Conservation (phyloP, 2,888 invertebrate genomes). For the Orthosia gothica region DNA sequence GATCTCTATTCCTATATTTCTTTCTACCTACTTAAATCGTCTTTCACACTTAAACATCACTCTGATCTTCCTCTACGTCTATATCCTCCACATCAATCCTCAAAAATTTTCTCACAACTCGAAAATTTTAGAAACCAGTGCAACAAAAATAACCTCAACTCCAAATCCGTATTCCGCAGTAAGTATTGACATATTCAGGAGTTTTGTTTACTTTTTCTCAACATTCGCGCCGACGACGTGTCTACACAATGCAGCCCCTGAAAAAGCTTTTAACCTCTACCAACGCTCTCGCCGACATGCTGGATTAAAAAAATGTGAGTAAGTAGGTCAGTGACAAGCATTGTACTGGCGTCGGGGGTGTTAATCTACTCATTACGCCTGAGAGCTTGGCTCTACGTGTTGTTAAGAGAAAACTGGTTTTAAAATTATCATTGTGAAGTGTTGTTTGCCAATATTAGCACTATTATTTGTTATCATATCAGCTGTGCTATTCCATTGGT, state of each 20-base stretch:
- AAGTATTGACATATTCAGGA: slow-evolving; percentile 2
- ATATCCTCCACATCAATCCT: too few relatives aligned
- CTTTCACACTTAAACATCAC: too few relatives aligned
- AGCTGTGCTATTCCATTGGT: not conserved
- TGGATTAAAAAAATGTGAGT: slow-evolving; percentile 46
- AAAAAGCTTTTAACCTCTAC: slow-evolving; percentile 54
- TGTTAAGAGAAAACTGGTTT: slow-evolving; percentile 6
- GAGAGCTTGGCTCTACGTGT: slow-evolving; percentile 28
- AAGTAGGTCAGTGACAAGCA: slow-evolving; percentile 51
- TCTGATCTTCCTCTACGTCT: too few relatives aligned
- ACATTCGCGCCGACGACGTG: not conserved
- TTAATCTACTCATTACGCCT: slow-evolving; percentile 47
- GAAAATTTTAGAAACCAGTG: not conserved
- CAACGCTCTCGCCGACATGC: slow-evolving; percentile 26
- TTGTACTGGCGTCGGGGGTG: slow-evolving; percentile 42
- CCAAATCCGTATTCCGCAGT: not conserved
- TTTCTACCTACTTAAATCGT: too few relatives aligned
- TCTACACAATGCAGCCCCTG: slow-evolving; percentile 15
- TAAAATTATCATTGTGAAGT: not conserved
- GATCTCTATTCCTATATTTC: not conserved
- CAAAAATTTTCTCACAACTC: not conserved
- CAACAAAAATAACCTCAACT: not conserved
- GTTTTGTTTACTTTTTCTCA: slow-evolving; percentile 6
- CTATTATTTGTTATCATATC: not conserved
- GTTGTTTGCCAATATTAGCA: too few relatives aligned